A percentile compares a stretch with the other conserved stretches of the same genome.
Evolutionary conservation across 1,140 invertebrate genomes (phyloP).

Genomic region (Nasonia longicornis): DNA sequence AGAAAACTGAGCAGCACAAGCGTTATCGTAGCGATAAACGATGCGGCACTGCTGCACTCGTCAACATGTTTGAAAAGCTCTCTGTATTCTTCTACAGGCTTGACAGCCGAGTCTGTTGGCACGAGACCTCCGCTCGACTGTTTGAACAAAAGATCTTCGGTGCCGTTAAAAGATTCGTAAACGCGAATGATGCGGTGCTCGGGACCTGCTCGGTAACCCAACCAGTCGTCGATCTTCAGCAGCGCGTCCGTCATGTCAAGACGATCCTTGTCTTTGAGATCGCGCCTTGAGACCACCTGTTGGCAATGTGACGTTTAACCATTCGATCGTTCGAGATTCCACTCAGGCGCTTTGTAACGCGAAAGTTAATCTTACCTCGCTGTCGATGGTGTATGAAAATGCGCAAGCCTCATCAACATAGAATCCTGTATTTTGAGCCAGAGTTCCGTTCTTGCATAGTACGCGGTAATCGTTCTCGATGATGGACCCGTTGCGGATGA

Average conservation of each 20-base stretch:
- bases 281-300: constrained; percentile 60
- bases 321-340: neutral
- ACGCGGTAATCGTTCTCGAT: constrained; percentile 63
- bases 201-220: constrained; percentile 57
- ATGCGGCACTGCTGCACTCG: constrained; percentile 48
- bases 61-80: constrained; percentile 63
- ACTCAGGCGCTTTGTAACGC: neutral
- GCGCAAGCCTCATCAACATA: constrained; percentile 70
- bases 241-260: constrained; percentile 63
- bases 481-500: constrained; percentile 4
- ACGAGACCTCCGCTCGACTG: constrained; percentile 70
- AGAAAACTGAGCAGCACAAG: neutral
- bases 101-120: constrained; percentile 55
- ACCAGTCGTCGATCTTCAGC: constrained; percentile 70
- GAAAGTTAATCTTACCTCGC: constrained; percentile 65
- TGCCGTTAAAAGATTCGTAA: constrained; percentile 68
- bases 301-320: neutral
- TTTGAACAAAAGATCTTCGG: constrained; percentile 71
- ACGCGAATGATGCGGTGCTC: constrained; percentile 60
- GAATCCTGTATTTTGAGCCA: constrained; percentile 68
- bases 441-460: constrained; percentile 72
- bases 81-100: constrained; percentile 58
- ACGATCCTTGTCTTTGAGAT: constrained; percentile 58
- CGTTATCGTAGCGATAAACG: constrained; percentile 3
- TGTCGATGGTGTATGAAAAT: constrained; percentile 71